Conservation (phyloP, 2,888 invertebrate species). For the Apocheima hispidaria region DNA sequence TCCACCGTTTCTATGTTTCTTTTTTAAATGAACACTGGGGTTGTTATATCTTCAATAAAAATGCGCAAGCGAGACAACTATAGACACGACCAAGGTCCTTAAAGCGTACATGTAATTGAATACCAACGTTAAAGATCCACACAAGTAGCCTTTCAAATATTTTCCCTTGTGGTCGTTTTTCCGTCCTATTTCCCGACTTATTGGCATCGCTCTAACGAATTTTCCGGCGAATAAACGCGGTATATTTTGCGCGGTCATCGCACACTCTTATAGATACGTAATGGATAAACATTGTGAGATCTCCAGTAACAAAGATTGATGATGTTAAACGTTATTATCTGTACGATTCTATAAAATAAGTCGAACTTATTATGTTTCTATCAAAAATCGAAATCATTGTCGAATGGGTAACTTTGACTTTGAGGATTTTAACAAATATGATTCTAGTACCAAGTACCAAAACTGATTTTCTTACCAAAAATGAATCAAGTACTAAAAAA, state of each 20-base stretch:
- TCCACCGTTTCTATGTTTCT: too few relatives aligned
- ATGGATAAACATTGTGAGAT: slow-evolving; percentile 61
- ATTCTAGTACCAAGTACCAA: too few relatives aligned
- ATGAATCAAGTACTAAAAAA: too few relatives aligned
- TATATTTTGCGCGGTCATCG: slow-evolving; percentile 64
- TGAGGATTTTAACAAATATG: too few relatives aligned
- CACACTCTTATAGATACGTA: slow-evolving; percentile 54
- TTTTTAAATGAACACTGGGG: too few relatives aligned
- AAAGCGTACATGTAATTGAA: background rate
- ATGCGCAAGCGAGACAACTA: too few relatives aligned
- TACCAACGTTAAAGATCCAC: background rate
- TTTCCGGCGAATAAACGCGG: slow-evolving; percentile 40
- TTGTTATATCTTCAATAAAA: too few relatives aligned
- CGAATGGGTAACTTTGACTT: too few relatives aligned
- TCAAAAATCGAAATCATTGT: too few relatives aligned
- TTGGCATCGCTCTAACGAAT: slow-evolving; percentile 38
- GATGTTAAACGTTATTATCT: slow-evolving; percentile 39
- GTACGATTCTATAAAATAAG: slow-evolving; percentile 1
- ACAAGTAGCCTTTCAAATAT: slow-evolving; percentile 20
- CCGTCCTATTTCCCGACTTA: slow-evolving; percentile 40
- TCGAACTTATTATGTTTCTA: background rate
- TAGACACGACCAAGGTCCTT: too few relatives aligned
- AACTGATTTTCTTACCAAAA: too few relatives aligned
- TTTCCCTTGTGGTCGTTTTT: slow-evolving; percentile 29
- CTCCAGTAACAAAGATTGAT: slow-evolving; percentile 80